Conservation (phyloP, 1,140 invertebrate species). For the Vanessa tameamea region DNA sequence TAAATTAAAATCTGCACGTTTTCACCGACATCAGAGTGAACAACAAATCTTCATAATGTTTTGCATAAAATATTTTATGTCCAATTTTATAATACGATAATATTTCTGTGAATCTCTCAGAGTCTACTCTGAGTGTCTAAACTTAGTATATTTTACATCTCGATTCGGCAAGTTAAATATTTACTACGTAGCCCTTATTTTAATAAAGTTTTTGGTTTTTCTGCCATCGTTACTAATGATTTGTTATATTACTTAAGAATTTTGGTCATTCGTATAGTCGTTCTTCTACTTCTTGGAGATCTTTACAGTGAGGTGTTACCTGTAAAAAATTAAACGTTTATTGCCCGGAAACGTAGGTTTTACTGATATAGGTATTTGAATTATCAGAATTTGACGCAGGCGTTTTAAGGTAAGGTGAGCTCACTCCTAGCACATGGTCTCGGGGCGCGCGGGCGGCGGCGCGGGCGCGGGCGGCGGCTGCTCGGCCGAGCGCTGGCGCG, state of each 20-base stretch:
- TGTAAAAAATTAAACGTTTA: conserved; percentile 1
- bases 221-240: not conserved
- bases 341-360: not conserved
- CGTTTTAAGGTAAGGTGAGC: not conserved
- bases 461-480: conserved; percentile 59
- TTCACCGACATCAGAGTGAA: not conserved
- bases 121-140: not conserved
- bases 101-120: too few relatives aligned
- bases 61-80: too few relatives aligned
- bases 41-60: too few relatives aligned
- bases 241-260: conserved; percentile 1
- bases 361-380: too few relatives aligned
- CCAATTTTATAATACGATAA: too few relatives aligned
- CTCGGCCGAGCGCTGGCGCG: conserved; percentile 75
- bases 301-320: conserved; percentile 3
- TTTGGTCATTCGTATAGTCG: not conserved
- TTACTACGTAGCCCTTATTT: conserved; percentile 7
- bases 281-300: not conserved
- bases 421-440: conserved; percentile 81
- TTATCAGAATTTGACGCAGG: too few relatives aligned
- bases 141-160: conserved; percentile 1
- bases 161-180: not conserved
- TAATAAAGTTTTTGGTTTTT: conserved; percentile 19
- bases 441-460: conserved; percentile 74
- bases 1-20: not conserved